phyloP scores from a whole-genome alignment of 2,797 vertebrate genomes.

The Pogoniulus pusillus region DNA sequence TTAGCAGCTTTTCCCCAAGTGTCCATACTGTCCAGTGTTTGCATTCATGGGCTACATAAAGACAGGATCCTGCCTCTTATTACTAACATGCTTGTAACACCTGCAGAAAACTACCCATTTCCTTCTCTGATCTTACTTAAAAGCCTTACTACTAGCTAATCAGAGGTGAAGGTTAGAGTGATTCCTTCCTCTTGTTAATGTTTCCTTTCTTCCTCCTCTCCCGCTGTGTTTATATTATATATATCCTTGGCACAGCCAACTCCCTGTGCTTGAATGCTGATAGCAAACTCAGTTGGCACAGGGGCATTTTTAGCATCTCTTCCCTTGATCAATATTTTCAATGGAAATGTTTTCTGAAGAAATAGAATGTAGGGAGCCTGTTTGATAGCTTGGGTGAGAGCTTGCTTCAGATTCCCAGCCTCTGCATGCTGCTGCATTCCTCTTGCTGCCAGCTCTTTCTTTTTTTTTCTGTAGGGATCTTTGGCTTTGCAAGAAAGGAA shows the following conservation, averaged over 20 bases:
- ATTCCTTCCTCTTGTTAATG: neutral
- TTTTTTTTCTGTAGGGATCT: neutral
- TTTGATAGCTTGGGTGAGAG: neutral
- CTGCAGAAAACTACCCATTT: neutral
- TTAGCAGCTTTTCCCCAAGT: neutral
- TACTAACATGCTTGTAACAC: neutral
- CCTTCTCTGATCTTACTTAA: neutral
- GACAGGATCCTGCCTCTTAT: neutral
- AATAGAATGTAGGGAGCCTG: too few relatives aligned
- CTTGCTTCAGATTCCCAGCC: neutral
- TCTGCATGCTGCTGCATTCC: neutral
- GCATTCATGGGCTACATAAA: neutral
- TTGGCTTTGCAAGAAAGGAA: neutral
- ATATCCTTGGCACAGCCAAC: neutral
- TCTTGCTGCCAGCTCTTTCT: neutral
- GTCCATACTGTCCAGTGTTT: neutral
- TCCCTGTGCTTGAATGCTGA: neutral
- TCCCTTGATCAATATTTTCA: neutral
- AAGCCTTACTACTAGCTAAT: neutral
- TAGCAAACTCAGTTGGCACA: neutral
- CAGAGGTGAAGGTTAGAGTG: neutral
- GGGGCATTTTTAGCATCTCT: neutral
- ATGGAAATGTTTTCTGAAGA: neutral
- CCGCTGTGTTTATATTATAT: neutral
- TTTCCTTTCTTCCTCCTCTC: neutral